Evolutionary conservation across 64 coral and sea anemone genomes (phyloP).

Genomic region (Pachyseris speciosa): DNA sequence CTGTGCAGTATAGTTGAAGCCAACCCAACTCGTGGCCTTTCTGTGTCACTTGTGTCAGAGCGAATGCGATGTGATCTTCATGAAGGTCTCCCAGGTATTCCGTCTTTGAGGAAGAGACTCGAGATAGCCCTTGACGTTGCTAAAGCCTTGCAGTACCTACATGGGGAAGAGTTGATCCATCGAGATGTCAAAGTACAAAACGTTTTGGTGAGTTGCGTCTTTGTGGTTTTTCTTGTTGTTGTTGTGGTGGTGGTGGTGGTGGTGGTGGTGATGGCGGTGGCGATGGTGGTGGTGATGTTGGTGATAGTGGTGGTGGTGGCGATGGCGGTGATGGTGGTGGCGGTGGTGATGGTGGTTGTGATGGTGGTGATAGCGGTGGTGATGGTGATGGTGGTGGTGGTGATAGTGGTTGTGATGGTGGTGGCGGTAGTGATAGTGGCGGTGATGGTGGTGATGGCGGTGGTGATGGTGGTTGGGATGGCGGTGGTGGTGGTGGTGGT

Average conservation of each 20-base stretch:
- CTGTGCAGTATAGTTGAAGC: conserved; percentile 48
- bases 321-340: too few species aligned
- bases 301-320: not conserved
- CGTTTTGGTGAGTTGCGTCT: conserved; percentile 64
- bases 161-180: conserved; percentile 60
- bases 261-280: not conserved
- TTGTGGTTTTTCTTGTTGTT: too few species aligned
- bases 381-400: too few species aligned
- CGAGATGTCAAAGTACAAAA: conserved; percentile 73
- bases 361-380: too few species aligned
- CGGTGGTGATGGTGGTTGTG: too few species aligned
- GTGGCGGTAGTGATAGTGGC: too few species aligned
- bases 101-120: conserved; percentile 42
- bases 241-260: not conserved
- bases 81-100: conserved; percentile 8
- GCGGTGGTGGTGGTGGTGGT: too few species aligned
- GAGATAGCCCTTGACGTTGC: conserved; percentile 57
- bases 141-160: conserved; percentile 67
- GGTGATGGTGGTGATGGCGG: too few species aligned
- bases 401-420: too few species aligned
- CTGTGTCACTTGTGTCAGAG: conserved; percentile 56
- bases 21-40: not conserved
- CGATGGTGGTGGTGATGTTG: not conserved
- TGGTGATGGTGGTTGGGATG: too few species aligned
- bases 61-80: conserved; percentile 72